These are phyloP conservation scores for Labeo catla DNA, from an alignment of 2,113 vertebrate species.

Conservation along the genomic window DNA sequence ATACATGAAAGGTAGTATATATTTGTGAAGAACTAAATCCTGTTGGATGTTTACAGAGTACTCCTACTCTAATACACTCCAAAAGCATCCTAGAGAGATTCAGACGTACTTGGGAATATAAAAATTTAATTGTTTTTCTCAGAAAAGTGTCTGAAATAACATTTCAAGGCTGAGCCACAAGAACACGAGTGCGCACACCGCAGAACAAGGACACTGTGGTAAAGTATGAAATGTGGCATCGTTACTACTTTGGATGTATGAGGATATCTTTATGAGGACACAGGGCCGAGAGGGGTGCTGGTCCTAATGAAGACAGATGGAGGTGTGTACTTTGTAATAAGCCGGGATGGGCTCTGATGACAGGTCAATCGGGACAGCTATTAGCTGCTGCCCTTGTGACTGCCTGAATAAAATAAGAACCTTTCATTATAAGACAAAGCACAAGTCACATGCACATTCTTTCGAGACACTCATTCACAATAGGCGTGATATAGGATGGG, in stretches of 20 bases:
- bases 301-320: slow-evolving; percentile 39
- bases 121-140: not conserved
- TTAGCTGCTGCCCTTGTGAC: slow-evolving; percentile 20
- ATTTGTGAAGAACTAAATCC: not conserved
- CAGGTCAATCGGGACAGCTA: slow-evolving; percentile 23
- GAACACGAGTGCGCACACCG: not conserved
- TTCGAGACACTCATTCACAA: not conserved
- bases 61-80: not conserved
- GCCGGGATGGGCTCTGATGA: slow-evolving; percentile 1
- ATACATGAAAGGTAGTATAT: not conserved
- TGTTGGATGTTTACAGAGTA: not conserved
- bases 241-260: slow-evolving; percentile 9
- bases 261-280: slow-evolving; percentile 25
- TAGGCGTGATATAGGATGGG: slow-evolving; percentile 1
- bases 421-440: slow-evolving; percentile 13
- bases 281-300: not conserved
- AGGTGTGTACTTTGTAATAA: slow-evolving; percentile 21
- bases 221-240: slow-evolving; percentile 24
- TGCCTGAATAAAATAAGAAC: slow-evolving; percentile 23
- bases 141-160: not conserved
- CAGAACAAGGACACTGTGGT: slow-evolving; percentile 6
- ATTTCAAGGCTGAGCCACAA: not conserved
- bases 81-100: not conserved
- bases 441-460: not conserved
- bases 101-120: not conserved